phyloP scores from a whole-genome alignment of 2,888 invertebrate genomes.

The Sphaerophoria taeniata region DNA sequence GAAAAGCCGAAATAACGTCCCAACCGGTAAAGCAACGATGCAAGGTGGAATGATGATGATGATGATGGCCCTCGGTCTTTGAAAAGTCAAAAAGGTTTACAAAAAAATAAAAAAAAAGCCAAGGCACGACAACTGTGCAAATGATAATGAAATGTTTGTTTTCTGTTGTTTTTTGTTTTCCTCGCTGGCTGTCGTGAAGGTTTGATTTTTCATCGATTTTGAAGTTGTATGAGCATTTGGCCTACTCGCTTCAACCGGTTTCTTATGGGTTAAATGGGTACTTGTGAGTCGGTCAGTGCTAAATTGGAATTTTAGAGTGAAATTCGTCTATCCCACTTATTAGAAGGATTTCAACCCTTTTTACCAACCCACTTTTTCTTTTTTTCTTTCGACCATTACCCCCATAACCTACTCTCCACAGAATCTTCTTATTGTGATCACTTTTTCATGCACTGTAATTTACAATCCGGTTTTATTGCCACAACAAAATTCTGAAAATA shows the following conservation, averaged over 20 bases:
- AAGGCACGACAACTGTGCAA: constrained; percentile 66
- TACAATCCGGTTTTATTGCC: constrained; percentile 2
- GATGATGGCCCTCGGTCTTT: constrained; percentile 63
- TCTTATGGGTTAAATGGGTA: constrained; percentile 67
- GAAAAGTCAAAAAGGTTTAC: constrained; percentile 60
- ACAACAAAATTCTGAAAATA: background rate
- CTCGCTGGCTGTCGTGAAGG: constrained; percentile 3
- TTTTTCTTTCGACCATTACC: constrained; percentile 38
- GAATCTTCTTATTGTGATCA: constrained; percentile 42
- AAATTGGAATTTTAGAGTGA: too few species aligned
- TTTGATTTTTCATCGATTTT: constrained; percentile 44
- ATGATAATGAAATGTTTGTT: constrained; percentile 61
- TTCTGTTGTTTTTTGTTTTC: background rate
- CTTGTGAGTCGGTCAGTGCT: background rate
- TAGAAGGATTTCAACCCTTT: background rate
- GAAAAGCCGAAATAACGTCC: constrained; percentile 3
- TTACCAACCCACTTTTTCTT: background rate
- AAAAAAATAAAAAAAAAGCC: background rate
- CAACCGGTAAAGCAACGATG: background rate
- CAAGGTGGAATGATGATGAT: constrained; percentile 71
- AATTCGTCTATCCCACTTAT: constrained; percentile 22
- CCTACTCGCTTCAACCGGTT: constrained; percentile 72
- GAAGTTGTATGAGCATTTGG: constrained; percentile 64
- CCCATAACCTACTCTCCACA: constrained; percentile 53
- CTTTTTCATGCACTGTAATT: constrained; percentile 2